Conservation (phyloP, 2,888 invertebrate species). For the Petrophora chlorosata region DNA sequence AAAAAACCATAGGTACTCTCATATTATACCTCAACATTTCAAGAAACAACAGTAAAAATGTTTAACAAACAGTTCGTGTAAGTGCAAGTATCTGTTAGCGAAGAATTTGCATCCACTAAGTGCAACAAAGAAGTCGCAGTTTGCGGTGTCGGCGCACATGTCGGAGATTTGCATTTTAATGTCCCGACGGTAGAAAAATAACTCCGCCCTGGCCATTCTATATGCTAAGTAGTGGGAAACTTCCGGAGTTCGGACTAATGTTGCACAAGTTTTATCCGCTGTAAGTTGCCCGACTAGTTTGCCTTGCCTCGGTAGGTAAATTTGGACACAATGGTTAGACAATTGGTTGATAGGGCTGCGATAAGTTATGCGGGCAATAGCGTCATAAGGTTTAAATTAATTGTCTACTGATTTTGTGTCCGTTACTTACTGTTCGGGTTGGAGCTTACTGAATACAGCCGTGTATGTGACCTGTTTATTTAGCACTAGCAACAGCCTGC, state of each 20-base stretch:
- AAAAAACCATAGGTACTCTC: no score
- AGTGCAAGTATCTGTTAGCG: slow-evolving; percentile 14
- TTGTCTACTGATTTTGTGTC: no score
- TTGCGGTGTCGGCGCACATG: slow-evolving; percentile 48
- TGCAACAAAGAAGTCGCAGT: slow-evolving; percentile 49
- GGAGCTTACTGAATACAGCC: no score
- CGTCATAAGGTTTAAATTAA: no score
- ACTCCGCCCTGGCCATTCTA: slow-evolving; percentile 54
- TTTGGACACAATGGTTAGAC: no score
- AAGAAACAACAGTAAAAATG: not conserved
- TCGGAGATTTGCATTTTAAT: slow-evolving; percentile 64
- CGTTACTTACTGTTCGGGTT: no score
- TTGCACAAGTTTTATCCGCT: slow-evolving; percentile 53
- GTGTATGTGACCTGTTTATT: no score
- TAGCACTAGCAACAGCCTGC: no score
- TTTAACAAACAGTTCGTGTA: slow-evolving; percentile 5
- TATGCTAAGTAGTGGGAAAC: slow-evolving; percentile 61
- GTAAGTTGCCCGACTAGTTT: slow-evolving; percentile 38
- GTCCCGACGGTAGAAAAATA: slow-evolving; percentile 60
- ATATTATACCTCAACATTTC: no score
- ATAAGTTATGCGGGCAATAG: no score
- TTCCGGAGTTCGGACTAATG: slow-evolving; percentile 53
- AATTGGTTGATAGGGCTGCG: no score
- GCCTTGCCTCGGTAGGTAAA: no score
- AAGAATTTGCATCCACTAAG: slow-evolving; percentile 32